Evolutionary conservation across 1,140 invertebrate genomes (phyloP).

Genomic region (Cydia fagiglandana): DNA sequence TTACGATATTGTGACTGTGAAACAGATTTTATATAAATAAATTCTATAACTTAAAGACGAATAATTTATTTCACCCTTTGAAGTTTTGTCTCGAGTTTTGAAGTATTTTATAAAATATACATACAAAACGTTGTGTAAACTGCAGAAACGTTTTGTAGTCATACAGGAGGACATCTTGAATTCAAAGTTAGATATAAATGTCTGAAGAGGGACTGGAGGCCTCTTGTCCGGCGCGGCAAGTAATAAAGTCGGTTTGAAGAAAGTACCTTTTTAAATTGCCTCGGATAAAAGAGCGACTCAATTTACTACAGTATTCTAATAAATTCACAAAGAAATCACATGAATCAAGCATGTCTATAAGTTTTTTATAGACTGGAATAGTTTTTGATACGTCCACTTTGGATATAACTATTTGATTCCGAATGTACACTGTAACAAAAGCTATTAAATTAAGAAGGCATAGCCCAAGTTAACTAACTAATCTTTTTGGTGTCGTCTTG

Average conservation of each 20-base stretch:
- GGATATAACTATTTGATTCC: too few relatives aligned
- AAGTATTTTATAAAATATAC: too few relatives aligned
- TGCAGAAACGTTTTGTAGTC: too few relatives aligned
- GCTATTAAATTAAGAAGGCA: too few relatives aligned
- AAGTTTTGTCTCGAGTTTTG: background rate
- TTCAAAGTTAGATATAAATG: too few relatives aligned
- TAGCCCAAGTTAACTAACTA: too few relatives aligned
- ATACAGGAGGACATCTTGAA: too few relatives aligned
- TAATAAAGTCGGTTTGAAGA: background rate
- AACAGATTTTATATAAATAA: constrained; percentile 29
- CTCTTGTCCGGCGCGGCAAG: background rate
- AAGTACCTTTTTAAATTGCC: background rate
- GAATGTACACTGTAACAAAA: too few relatives aligned
- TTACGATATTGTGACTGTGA: constrained; percentile 18
- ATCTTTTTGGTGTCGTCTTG: too few relatives aligned
- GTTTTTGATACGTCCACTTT: too few relatives aligned
- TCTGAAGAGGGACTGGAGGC: too few relatives aligned
- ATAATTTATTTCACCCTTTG: background rate
- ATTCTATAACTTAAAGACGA: background rate
- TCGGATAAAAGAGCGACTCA: background rate
- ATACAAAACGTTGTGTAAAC: too few relatives aligned
- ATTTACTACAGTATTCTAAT: background rate
- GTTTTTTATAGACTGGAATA: background rate
- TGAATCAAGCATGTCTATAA: background rate
- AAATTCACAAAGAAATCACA: constrained; percentile 1